Evolutionary conservation across 2,888 invertebrate genomes (phyloP), one percentile per base, ranked within the genome.

Genomic region (Eilema sororculum): DNA sequence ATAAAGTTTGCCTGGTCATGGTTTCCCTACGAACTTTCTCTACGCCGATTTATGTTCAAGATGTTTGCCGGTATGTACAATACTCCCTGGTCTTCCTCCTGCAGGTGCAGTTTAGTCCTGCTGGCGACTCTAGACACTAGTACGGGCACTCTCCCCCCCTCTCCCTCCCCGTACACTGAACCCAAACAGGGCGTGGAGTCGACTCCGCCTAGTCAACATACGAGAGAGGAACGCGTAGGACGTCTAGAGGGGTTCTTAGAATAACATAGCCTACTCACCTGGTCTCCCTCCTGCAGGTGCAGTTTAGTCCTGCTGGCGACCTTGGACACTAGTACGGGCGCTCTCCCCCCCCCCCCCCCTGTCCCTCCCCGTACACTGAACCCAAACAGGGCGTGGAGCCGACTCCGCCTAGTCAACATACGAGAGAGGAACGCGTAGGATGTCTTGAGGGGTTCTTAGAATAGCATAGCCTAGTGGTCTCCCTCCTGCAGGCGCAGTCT

Each of bases 11-110:
- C 28, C n/a, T n/a, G n/a, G n/a, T n/a, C n/a, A n/a, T n/a, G n/a
- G n/a, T n/a, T n/a, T n/a, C n/a, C n/a, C n/a, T n/a, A n/a, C n/a
- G n/a, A n/a, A n/a, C n/a, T n/a, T n/a, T n/a, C n/a, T n/a, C n/a
- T n/a, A n/a, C n/a, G n/a, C n/a, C n/a, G n/a, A n/a, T n/a, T n/a
- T n/a, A n/a, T n/a, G n/a, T n/a, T n/a, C n/a, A n/a, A n/a, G n/a
- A n/a, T n/a, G n/a, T n/a, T n/a, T n/a, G n/a, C n/a, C n/a, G n/a
- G n/a, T n/a, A n/a, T n/a, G n/a, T n/a, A n/a, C n/a, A n/a, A n/a
- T n/a, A n/a, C n/a, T n/a, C n/a, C 97, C 96, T 99, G 99, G 93
- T 99, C 99, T 6, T 99, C 99, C 92, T 99, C 99, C 86, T 98
- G 98, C 72, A 99, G 95, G 78, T 98, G 96, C 1, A 98, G 98